phyloP scores from a whole-genome alignment of 1,140 invertebrate genomes.

The Drosophila leontia region DNA sequence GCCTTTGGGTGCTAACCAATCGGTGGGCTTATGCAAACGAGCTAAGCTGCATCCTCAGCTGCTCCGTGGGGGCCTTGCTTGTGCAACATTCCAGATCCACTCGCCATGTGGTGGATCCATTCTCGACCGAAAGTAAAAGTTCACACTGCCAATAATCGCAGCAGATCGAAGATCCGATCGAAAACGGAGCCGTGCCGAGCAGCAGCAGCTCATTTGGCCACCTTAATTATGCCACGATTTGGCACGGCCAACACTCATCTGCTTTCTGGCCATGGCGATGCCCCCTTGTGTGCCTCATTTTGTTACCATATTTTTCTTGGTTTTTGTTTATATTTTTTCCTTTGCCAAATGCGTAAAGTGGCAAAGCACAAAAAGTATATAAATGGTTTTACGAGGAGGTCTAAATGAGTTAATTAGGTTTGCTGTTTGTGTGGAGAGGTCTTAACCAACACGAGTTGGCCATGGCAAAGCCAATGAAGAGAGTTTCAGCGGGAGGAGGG shows the following conservation, averaged over 20 bases:
- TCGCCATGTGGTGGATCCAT: constrained; percentile 50
- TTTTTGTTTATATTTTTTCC: constrained; percentile 5
- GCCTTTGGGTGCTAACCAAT: constrained; percentile 72
- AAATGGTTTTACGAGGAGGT: constrained; percentile 48
- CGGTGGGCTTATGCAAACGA: constrained; percentile 64
- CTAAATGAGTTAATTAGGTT: constrained; percentile 60
- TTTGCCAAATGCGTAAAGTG: constrained; percentile 41
- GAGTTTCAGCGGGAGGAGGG: neutral
- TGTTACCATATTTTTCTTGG: constrained; percentile 13
- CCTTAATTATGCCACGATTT: constrained; percentile 51
- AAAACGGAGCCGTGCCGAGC: constrained; percentile 18
- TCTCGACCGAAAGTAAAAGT: constrained; percentile 71
- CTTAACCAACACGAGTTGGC: constrained; percentile 32
- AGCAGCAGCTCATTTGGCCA: constrained; percentile 23
- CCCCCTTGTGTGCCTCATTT: constrained; percentile 42
- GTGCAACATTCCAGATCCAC: constrained; percentile 51
- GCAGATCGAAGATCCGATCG: constrained; percentile 27
- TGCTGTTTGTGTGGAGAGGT: constrained; percentile 32
- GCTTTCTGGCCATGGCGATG: constrained; percentile 55
- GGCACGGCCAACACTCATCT: constrained; percentile 49
- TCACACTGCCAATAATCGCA: constrained; percentile 34
- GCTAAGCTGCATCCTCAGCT: constrained; percentile 38
- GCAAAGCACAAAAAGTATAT: constrained; percentile 35
- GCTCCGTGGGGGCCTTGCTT: constrained; percentile 42
- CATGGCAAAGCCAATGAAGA: constrained; percentile 47